A percentile compares a stretch with the other conserved stretches of the same genome.
Evolutionary conservation across 2,797 vertebrate genomes (phyloP).

Genomic region (Neosalanx taihuensis): DNA sequence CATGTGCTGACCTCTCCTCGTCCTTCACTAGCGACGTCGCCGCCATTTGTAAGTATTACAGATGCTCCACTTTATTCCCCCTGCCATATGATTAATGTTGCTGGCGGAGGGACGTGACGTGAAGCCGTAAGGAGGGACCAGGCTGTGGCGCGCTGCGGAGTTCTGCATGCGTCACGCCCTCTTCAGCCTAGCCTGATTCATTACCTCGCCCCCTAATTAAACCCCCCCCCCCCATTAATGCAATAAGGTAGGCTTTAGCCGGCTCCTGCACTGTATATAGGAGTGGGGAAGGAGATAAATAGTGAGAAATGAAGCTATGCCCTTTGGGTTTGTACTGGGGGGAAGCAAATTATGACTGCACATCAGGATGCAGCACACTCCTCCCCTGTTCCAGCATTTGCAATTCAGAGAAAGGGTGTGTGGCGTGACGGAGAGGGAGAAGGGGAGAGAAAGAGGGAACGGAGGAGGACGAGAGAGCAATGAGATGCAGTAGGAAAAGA

Average conservation of each 20-base stretch:
- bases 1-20: constrained; percentile 59
- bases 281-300: background rate
- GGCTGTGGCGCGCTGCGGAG: constrained; percentile 23
- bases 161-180: constrained; percentile 34
- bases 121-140: constrained; percentile 63
- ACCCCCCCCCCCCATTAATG: constrained; percentile 37
- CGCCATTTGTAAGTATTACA: constrained; percentile 70
- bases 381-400: constrained; percentile 29
- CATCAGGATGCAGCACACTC: constrained; percentile 48
- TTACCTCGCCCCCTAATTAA: constrained; percentile 52
- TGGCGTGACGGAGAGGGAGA: constrained; percentile 7
- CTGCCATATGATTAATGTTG: constrained; percentile 77
- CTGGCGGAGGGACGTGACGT: constrained; percentile 63
- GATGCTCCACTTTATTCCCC: constrained; percentile 74
- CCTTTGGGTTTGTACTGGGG: constrained; percentile 28
- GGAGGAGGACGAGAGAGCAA: background rate
- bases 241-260: background rate
- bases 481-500: constrained; percentile 1
- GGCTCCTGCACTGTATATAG: background rate
- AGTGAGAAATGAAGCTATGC: constrained; percentile 7
- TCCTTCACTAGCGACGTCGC: constrained; percentile 64
- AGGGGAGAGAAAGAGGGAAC: background rate
- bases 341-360: constrained; percentile 28
- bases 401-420: constrained; percentile 27
- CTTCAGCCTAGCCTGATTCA: constrained; percentile 45